These are phyloP conservation scores for Nesoenas mayeri DNA, from an alignment of 2,113 vertebrate species.

Conservation along the genomic window DNA sequence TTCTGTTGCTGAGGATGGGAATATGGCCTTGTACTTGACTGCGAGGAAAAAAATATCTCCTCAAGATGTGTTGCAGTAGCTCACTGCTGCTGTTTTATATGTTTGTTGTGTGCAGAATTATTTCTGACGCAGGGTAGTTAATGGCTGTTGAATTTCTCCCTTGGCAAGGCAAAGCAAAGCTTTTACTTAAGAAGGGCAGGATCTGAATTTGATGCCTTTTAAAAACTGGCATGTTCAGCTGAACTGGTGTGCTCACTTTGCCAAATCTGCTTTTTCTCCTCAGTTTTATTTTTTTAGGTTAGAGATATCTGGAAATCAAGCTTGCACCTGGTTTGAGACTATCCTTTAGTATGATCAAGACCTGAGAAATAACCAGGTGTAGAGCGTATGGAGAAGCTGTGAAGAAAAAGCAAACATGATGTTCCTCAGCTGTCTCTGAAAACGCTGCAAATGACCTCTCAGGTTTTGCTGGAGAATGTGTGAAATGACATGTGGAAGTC, in stretches of 20 bases:
- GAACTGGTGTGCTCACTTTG: background rate
- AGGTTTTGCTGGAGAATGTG: background rate
- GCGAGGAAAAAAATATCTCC: conserved; percentile 75
- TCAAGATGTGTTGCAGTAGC: conserved; percentile 23
- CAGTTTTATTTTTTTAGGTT: background rate
- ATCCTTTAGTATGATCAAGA: background rate
- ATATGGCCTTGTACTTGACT: conserved; percentile 49
- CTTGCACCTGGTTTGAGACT: background rate
- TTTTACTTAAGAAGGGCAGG: conserved; percentile 39
- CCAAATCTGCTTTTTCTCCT: background rate
- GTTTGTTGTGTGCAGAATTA: background rate
- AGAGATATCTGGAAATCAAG: background rate
- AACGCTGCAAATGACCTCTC: background rate
- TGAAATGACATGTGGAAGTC: background rate
- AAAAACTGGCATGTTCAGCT: background rate
- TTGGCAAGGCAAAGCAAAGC: conserved; percentile 20
- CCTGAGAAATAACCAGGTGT: background rate
- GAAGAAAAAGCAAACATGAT: fast-evolving
- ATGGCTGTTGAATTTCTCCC: background rate
- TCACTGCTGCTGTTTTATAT: background rate
- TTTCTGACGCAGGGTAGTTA: conserved; percentile 11
- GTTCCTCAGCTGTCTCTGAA: background rate
- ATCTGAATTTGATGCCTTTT: conserved; percentile 12
- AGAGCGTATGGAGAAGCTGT: background rate
- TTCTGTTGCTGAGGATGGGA: background rate